phyloP scores from a whole-genome alignment of 2,797 vertebrate genomes.

The Phalanger gymnotis region DNA sequence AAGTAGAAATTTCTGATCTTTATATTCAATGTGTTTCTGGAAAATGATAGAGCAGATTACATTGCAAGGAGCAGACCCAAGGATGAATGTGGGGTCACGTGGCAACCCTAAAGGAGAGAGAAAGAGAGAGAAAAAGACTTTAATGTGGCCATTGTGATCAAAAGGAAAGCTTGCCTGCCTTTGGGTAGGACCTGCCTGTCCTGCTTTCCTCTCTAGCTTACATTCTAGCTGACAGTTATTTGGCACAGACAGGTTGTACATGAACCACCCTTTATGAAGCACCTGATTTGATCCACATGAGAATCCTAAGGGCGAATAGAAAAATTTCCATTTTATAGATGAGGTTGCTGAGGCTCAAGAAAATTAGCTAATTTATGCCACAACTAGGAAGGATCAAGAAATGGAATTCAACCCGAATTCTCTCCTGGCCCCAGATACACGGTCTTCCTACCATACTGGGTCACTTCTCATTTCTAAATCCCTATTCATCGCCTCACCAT shows the following conservation, averaged over 20 bases:
- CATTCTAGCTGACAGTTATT: not conserved
- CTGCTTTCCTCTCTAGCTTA: not conserved
- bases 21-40: conserved; percentile 83
- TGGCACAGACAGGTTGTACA: not conserved
- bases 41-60: conserved; percentile 76
- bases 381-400: not conserved
- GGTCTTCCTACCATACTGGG: not conserved
- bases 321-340: not conserved
- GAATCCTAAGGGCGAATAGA: not conserved
- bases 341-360: not conserved
- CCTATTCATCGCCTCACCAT: not conserved
- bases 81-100: conserved; percentile 64
- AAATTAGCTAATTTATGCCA: not conserved
- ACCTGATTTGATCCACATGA: not conserved
- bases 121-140: not conserved
- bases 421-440: not conserved
- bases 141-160: not conserved
- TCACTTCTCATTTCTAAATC: not conserved
- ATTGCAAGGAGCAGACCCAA: conserved; percentile 66
- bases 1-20: conserved; percentile 83
- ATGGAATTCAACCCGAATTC: not conserved
- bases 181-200: not conserved
- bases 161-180: not conserved
- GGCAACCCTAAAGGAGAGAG: conserved; percentile 62
- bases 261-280: not conserved